Evolutionary conservation across 2,888 invertebrate species (phyloP).

Genomic region (Stomorhina lunata): DNA sequence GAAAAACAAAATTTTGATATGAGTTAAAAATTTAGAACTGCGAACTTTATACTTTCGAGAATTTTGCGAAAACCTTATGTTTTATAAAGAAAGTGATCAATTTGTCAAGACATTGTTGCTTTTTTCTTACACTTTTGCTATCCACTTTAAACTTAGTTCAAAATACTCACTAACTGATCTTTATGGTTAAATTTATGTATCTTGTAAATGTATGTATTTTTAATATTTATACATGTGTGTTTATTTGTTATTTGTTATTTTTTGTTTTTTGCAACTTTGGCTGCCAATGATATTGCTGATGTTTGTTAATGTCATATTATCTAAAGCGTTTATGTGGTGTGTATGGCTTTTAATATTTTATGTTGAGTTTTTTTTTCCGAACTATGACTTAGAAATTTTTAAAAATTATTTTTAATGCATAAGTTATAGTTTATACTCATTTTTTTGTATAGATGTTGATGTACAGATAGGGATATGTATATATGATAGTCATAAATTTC

Average conservation of each 20-base stretch:
- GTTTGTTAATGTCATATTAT: constrained; percentile 54
- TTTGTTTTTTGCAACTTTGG: constrained; percentile 3
- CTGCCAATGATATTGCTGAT: constrained; percentile 51
- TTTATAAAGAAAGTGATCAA: no score
- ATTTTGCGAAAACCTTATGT: no score
- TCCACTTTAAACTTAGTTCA: neutral
- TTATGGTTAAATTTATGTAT: neutral
- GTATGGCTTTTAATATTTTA: constrained; percentile 4
- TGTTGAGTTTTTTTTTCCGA: neutral
- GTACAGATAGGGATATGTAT: neutral
- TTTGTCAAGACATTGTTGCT: no score
- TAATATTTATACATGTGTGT: neutral
- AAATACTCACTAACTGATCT: neutral
- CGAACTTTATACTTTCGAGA: no score
- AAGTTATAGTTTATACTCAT: neutral
- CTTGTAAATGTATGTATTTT: neutral
- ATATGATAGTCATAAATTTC: no score
- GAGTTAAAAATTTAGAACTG: no score
- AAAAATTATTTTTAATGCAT: constrained; percentile 13
- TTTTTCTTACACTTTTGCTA: no score
- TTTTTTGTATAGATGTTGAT: neutral
- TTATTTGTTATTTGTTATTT: no score
- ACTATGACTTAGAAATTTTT: neutral
- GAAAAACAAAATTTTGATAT: neutral
- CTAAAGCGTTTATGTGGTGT: constrained; percentile 35